phyloP scores from a whole-genome alignment of 2,888 invertebrate species.

The Macrophya alboannulata region DNA sequence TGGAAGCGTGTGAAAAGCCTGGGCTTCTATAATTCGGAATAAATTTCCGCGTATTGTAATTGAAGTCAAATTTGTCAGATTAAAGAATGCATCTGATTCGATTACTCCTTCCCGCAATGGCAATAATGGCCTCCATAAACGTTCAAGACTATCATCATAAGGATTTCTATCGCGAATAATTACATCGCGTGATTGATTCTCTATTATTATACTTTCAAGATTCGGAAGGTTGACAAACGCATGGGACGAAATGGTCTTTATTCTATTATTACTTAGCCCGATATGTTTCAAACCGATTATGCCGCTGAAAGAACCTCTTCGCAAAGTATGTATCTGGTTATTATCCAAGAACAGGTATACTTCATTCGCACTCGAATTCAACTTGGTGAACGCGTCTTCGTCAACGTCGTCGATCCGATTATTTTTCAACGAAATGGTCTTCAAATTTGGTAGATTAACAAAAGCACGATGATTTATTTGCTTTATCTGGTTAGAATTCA shows the following conservation, averaged over 20 bases:
- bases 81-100: slow-evolving; percentile 37
- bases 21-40: not conserved
- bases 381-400: slow-evolving; percentile 42
- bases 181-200: slow-evolving; percentile 20
- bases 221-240: slow-evolving; percentile 33
- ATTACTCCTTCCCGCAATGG: not conserved
- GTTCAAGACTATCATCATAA: not conserved
- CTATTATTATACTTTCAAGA: slow-evolving; percentile 42
- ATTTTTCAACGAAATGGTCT: slow-evolving; percentile 34
- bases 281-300: slow-evolving; percentile 38
- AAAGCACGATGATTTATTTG: slow-evolving; percentile 34
- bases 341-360: slow-evolving; percentile 33
- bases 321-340: slow-evolving; percentile 27
- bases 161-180: not conserved
- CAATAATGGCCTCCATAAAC: not conserved
- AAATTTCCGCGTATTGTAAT: slow-evolving; percentile 22
- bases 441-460: slow-evolving; percentile 38
- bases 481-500: slow-evolving; percentile 23
- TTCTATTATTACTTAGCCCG: slow-evolving; percentile 33
- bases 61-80: slow-evolving; percentile 1
- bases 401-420: slow-evolving; percentile 33
- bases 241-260: slow-evolving; percentile 25
- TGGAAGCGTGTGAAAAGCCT: slow-evolving; percentile 35
- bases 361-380: slow-evolving; percentile 43
- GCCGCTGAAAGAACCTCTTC: slow-evolving; percentile 15